Base-by-base conservation (phyloP, 2,888 invertebrate species). In the Trachelus iudaicus region DNA sequence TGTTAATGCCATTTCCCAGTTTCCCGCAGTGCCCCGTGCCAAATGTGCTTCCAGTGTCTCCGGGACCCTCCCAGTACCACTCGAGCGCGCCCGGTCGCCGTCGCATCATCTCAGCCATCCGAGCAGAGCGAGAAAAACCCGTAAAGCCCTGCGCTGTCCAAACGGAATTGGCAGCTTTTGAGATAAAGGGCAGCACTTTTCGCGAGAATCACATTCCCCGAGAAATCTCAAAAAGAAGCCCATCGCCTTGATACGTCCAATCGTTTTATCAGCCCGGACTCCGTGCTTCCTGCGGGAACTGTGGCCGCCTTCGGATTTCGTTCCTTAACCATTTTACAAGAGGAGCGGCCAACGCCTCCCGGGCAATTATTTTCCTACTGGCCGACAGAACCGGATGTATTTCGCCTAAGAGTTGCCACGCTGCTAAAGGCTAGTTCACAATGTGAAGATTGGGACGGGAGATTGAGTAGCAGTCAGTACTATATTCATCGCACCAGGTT, bases 381-480 rank as follows among this genome's bases (percentile, higher is more conserved):
- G 23, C 56, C 1, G 56, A 56, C 56, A 56, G 23, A 9, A 23
- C 56, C 23, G 6, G 9, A 12, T 34, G 71, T 31, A 31, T 71
- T 33, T 71, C 71, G 71, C 31, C 71, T 4, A 37, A 74, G 74
- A 74, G 74, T 35, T 12, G 34, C 35, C 79, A 81, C 82, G 84
- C 84, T 85, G 85, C 33, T 34, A 34, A 35, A 85, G 85, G 85
- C 84, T 83, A 83, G 84, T 79, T 82, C 83, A 81, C 79, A 84
- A 83, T 81, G 82, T 81, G 85, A 85, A 85, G 12, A 85, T 74
- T 74, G 34, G 74, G 35, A 23, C 12, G 85, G 80, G 69, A 74
- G 69, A 15, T 75, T 75, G 40, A 73, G 80, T 74, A 79, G 79
- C 56, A 56, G 56, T 56, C 56, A 1, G 56, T 23, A 23, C 56